phyloP scores from a whole-genome alignment of 1,140 invertebrate species.

The Dendroctonus valens region DNA sequence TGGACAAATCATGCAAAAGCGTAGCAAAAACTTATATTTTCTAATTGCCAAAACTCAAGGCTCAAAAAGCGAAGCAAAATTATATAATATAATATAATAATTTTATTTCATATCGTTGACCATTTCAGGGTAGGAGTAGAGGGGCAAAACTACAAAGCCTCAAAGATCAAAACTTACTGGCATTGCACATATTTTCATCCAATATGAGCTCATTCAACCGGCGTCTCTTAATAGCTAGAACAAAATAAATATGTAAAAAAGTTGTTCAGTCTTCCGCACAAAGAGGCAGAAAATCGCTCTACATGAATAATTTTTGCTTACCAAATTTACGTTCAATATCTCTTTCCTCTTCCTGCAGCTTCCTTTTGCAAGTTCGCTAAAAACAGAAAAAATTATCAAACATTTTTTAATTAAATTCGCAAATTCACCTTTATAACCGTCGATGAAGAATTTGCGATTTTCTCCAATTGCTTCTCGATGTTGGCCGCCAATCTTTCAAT shows the following conservation, averaged over 20 bases:
- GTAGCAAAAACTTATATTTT: no score
- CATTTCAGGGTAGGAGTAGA: no score
- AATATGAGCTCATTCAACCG: conserved; percentile 1
- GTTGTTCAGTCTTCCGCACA: no score
- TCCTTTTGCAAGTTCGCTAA: conserved; percentile 15
- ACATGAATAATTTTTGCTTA: no score
- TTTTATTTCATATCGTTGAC: no score
- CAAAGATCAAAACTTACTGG: conserved; percentile 13
- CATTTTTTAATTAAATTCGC: background rate
- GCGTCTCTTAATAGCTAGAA: conserved; percentile 2
- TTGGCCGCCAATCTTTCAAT: conserved; percentile 14
- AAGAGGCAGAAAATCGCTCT: no score
- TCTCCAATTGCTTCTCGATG: conserved; percentile 10
- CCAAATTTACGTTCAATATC: no score
- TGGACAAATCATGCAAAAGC: no score
- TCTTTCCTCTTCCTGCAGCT: background rate
- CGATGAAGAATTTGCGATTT: conserved; percentile 23
- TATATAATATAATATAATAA: no score
- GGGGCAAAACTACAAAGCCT: no score
- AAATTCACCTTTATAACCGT: conserved; percentile 12
- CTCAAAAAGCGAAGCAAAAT: no score
- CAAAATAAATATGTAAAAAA: background rate
- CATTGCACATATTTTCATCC: conserved; percentile 8
- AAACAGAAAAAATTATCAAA: conserved; percentile 1
- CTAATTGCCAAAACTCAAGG: no score